phyloP scores from a whole-genome alignment of 35 echinoderm and acorn worm species.

The Nesometra sesokonis region DNA sequence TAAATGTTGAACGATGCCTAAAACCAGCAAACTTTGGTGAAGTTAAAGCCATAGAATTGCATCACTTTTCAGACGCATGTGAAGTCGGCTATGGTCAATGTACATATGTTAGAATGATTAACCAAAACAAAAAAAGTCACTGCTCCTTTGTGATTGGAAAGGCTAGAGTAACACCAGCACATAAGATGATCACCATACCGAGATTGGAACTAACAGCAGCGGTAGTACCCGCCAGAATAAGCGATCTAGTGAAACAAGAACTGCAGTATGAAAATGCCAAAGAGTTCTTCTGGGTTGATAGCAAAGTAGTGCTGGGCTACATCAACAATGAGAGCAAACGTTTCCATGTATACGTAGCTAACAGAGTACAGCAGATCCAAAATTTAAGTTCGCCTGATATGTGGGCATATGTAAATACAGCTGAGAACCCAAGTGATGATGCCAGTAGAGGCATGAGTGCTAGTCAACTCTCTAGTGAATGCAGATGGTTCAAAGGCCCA shows the following conservation, averaged over 20 bases:
- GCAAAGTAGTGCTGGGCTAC: conserved; percentile 1
- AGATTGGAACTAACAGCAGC: conserved; percentile 57
- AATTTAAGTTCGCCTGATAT: neutral
- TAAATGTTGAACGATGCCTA: conserved; percentile 41
- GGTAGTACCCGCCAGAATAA: conserved; percentile 46
- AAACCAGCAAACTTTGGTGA: conserved; percentile 25
- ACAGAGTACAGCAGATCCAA: conserved; percentile 10
- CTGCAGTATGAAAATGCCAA: neutral
- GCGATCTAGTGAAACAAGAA: conserved; percentile 33
- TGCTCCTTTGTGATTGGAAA: conserved; percentile 16
- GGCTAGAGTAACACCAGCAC: conserved; percentile 22
- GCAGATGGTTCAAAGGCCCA: conserved; percentile 22
- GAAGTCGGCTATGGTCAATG: conserved; percentile 30
- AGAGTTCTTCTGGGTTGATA: conserved; percentile 34
- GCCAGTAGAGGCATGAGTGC: neutral
- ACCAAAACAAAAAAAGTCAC: too few relatives aligned
- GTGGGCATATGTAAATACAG: conserved; percentile 5
- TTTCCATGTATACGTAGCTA: conserved; percentile 36
- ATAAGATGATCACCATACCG: conserved; percentile 52
- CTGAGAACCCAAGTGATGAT: conserved; percentile 10
- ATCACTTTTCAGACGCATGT: conserved; percentile 40
- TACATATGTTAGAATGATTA: conserved; percentile 26
- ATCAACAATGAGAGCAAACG: neutral
- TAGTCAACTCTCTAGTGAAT: neutral
- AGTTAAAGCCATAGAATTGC: neutral